Base-by-base conservation (phyloP, 2,888 invertebrate genomes). In the Lasioglossum calceatum region DNA sequence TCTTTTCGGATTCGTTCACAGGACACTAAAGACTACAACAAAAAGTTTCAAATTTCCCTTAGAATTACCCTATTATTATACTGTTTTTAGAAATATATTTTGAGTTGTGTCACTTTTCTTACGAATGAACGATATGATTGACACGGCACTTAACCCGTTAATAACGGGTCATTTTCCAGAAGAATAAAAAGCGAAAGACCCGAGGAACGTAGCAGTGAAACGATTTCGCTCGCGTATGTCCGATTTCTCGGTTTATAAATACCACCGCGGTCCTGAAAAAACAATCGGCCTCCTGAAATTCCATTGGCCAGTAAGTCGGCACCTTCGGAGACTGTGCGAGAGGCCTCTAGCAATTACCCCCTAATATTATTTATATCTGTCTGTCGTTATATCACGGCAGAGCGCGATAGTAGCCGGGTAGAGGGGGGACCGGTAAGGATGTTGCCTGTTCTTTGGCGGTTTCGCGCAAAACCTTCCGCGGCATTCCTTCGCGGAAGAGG, bases 401-500 rank as follows among this genome's bases (percentile, higher is more conserved):
- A n/a, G 39, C 76, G 64, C 64, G 67, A 47, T 50, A 39, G 36
- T 39, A 23, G 36, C 19, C 67, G 16, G 16, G 47, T 23, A 54
- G 76, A 36, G 72, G 32, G 54, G 32, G 67, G 72, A 27, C 42
- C 36, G 54, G 44, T 16, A 58, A 61, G 81, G 50, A 61, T 32
- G 77, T 58, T 39, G 79, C 73, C 75, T n/a, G 82, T 64, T 79
- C 84, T 84, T 84, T 84, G 84, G 83, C 83, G 84, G 84, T 82
- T 87, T 89, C 87, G 50, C 76, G 88, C 91, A 90, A 90, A 90
- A 90, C 91, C 87, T 83, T 84, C 79, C 86, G 88, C 87, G 92
- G 91, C 93, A 94, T 95, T 91, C 91, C 94, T 95, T 95, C 94
- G 94, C 91, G 92, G 94, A 95, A 95, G 92, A 93, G 87, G 92